Base-by-base conservation (phyloP, 2,888 invertebrate genomes). In the Scaptodrosophila latifasciaeformis region DNA sequence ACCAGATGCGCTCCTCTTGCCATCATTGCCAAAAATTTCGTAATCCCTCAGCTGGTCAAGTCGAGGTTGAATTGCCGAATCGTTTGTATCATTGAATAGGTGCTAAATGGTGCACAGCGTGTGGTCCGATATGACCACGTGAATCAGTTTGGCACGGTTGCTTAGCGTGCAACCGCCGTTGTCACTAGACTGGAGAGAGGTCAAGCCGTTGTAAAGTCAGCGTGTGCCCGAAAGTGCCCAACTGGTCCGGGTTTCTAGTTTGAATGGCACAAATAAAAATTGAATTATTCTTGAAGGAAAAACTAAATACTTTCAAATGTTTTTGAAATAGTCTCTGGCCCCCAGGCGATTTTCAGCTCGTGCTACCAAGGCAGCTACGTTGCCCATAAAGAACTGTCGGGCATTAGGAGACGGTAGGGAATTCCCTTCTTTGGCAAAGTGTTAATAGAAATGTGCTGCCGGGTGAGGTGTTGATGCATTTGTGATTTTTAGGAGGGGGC, bases 41-140 rank as follows among this genome's bases (percentile, higher is more conserved):
- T n/a, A n/a, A n/a, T n/a, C 19, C 21, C 4, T 6, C 18, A 45
- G 43, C 44, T 29, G 42, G 35, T 55, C 50, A 15, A 43, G 47
- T 48, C 21, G 31, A 18, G 1, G 9, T 18, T 9, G 30, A 24
- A 30, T 24, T 21, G 35, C n/a, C 13, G n/a, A 24, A 7, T 24
- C 24, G 24, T 24, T 7, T 7, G 7, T 7, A 3, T 7, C 4
- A 24, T n/a, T 9, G 2, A 62, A 62, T 61, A 74, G 67, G 79
- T 82, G 81, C 70, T 82, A 81, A 81, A 81, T 74, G 77, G 61
- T 59, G 55, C 81, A 53, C 82, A 82, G 81, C 81, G 46, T 10
- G 37, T 7, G 24, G 24, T 17, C 17, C 15, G 37, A 17, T 54
- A 18, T 10, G 37, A 37, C 15, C 3, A 5, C 43, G 54, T 21